Evolutionary conservation across 2,888 invertebrate genomes (phyloP).

Genomic region (Sphecodes monilicornis): DNA sequence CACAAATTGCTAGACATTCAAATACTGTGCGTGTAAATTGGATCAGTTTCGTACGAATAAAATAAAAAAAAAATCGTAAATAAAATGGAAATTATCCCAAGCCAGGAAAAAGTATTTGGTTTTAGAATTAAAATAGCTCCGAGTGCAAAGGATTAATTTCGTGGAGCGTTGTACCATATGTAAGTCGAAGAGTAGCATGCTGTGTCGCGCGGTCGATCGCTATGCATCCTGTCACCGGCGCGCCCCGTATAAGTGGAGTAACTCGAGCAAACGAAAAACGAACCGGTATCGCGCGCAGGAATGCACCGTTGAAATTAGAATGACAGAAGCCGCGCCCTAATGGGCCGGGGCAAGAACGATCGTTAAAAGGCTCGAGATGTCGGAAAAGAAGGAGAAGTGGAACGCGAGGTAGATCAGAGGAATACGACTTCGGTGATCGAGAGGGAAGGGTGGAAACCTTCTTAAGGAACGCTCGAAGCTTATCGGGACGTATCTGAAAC

Average conservation of each 20-base stretch:
- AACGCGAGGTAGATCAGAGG: conserved; percentile 37
- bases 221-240: conserved; percentile 17
- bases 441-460: background rate
- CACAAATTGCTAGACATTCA: no score
- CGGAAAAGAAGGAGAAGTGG: conserved; percentile 30
- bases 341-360: conserved; percentile 26
- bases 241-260: conserved; percentile 30
- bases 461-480: conserved; percentile 6
- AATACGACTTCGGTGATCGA: conserved; percentile 25
- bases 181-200: background rate
- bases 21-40: no score
- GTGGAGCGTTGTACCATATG: no score
- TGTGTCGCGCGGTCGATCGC: background rate
- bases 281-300: conserved; percentile 39
- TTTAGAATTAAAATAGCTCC: no score
- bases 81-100: no score
- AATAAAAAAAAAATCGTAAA: no score
- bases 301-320: conserved; percentile 68
- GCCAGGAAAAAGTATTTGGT: no score
- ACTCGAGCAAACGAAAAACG: conserved; percentile 32
- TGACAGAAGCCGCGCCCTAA: conserved; percentile 70
- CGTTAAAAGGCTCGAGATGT: conserved; percentile 34
- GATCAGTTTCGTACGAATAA: no score
- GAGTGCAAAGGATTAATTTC: no score
- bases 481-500: conserved; percentile 22